Evolutionary conservation across 2,797 vertebrate species (phyloP).

Genomic region (Arctocebus calabarensis): DNA sequence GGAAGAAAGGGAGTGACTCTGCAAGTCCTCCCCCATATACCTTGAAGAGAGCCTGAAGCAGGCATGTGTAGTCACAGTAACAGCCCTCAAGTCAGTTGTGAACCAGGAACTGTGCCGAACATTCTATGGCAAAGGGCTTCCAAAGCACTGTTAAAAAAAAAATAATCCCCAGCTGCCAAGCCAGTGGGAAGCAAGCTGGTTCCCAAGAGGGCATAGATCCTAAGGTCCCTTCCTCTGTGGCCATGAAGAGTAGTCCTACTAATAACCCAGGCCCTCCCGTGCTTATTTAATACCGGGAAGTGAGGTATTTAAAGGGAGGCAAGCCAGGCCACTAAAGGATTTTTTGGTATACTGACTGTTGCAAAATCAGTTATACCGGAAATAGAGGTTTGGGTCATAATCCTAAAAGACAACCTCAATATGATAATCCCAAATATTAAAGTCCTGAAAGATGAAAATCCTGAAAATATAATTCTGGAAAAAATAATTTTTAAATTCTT

Average conservation of each 20-base stretch:
- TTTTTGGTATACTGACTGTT: accelerated
- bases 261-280: background rate
- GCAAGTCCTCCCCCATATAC: background rate
- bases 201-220: background rate
- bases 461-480: background rate
- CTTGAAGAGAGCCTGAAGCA: background rate
- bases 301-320: background rate
- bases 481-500: background rate
- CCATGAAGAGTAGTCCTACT: background rate
- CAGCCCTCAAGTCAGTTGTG: background rate
- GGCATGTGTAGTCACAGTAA: accelerated
- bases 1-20: background rate
- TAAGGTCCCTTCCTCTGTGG: background rate
- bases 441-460: background rate
- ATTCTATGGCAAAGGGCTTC: background rate
- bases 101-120: background rate
- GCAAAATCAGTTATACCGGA: background rate
- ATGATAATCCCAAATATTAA: background rate
- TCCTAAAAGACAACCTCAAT: background rate
- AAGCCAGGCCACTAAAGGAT: background rate
- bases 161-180: background rate
- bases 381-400: background rate
- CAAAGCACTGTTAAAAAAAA: background rate
- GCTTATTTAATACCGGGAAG: background rate
- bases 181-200: background rate